Evolutionary conservation across 2,113 vertebrate genomes (phyloP).

Genomic region (Prionailurus bengalensis): DNA sequence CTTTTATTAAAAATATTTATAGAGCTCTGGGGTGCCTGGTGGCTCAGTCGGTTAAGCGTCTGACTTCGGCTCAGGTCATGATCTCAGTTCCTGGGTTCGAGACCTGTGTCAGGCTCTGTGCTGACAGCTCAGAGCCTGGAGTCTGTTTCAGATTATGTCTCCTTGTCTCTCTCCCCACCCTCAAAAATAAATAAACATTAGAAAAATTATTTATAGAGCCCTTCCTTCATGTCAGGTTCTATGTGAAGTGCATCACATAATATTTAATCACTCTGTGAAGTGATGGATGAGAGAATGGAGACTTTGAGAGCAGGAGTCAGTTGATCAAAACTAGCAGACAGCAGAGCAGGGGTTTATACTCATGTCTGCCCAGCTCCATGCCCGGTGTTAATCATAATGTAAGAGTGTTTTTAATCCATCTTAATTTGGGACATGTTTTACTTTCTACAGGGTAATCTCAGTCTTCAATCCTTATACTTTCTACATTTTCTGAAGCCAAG

Average conservation of each 20-base stretch:
- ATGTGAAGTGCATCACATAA: background rate
- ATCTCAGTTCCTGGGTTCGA: too few relatives aligned
- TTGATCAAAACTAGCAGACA: constrained; percentile 7
- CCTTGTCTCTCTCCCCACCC: too few relatives aligned
- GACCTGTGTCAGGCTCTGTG: too few relatives aligned
- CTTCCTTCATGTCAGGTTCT: background rate
- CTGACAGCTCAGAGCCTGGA: too few relatives aligned
- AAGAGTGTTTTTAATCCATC: constrained; percentile 43
- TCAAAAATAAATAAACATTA: background rate
- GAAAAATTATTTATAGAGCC: background rate
- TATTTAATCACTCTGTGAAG: background rate
- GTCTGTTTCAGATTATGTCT: too few relatives aligned
- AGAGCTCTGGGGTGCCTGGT: background rate
- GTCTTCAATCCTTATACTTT: constrained; percentile 20
- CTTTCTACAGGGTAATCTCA: background rate
- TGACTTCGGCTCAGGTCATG: too few relatives aligned
- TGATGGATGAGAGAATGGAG: constrained; percentile 9
- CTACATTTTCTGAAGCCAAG: constrained; percentile 8
- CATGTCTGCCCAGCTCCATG: background rate
- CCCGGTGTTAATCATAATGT: background rate
- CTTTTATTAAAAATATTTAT: constrained; percentile 44
- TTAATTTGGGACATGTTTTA: constrained; percentile 49
- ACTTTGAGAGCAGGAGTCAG: background rate
- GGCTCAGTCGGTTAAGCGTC: too few relatives aligned
- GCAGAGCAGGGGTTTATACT: background rate